Percentiles rank a stretch among this genome's conserved stretches.
phyloP scores from a whole-genome alignment of 2,888 invertebrate genomes.

The Nesidiocoris tenuis region DNA sequence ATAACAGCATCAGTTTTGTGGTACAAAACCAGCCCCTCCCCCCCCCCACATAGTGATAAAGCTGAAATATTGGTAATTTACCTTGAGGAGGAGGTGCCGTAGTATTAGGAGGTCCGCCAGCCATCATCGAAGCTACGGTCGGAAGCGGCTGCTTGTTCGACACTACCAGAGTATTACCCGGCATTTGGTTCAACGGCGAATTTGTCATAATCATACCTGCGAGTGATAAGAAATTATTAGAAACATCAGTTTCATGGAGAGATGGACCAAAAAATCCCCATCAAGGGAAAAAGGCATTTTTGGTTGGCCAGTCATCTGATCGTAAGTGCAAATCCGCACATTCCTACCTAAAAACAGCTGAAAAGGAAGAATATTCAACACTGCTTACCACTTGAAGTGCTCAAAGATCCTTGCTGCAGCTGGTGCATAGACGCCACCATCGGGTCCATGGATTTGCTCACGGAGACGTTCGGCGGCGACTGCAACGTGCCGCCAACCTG shows the following conservation, averaged over 20 bases:
- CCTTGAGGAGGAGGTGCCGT: constrained; percentile 46
- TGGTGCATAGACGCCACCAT: constrained; percentile 65
- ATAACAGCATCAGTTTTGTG: too few species aligned
- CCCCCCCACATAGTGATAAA: too few species aligned
- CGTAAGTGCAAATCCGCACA: too few species aligned
- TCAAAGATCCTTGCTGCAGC: constrained; percentile 57
- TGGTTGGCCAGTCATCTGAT: too few species aligned
- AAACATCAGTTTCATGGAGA: not conserved
- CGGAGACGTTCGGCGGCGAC: constrained; percentile 78
- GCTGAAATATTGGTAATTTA: too few species aligned
- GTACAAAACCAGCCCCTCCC: too few species aligned
- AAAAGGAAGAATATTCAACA: too few species aligned
- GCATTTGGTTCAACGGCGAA: constrained; percentile 68
- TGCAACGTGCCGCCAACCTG: constrained; percentile 59
- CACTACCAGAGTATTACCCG: constrained; percentile 68
- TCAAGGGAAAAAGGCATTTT: too few species aligned
- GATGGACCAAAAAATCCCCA: not conserved
- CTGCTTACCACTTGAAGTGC: constrained; percentile 4
- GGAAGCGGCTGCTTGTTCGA: constrained; percentile 68
- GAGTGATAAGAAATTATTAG: too few species aligned
- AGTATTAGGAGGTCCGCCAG: constrained; percentile 43
- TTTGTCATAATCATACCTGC: constrained; percentile 79
- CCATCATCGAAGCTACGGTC: constrained; percentile 63
- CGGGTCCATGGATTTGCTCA: constrained; percentile 61
- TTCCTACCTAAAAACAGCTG: too few species aligned